phyloP scores from a whole-genome alignment of 2,888 invertebrate species.

The Silvanus unidentatus region DNA sequence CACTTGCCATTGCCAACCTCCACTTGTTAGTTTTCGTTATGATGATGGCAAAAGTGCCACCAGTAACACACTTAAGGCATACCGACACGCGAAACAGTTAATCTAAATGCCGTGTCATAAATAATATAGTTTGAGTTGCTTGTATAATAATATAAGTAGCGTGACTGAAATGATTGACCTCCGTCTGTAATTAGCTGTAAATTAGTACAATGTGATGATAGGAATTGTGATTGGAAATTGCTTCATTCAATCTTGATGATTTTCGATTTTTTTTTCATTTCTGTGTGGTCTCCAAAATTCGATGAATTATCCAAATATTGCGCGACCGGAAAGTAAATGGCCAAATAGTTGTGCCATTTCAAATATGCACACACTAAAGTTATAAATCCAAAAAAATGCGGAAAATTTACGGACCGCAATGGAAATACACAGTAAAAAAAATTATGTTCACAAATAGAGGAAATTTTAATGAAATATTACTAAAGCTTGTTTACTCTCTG shows the following conservation, averaged over 20 bases:
- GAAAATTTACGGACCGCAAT: no score
- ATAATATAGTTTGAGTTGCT: slow-evolving; percentile 29
- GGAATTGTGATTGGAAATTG: slow-evolving; percentile 2
- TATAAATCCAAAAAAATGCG: no score
- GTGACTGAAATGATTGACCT: slow-evolving; percentile 31
- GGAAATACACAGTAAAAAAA: no score
- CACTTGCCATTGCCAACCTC: slow-evolving; percentile 28
- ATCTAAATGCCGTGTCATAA: slow-evolving; percentile 34
- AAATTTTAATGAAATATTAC: no score
- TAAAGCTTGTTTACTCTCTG: no score
- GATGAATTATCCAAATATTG: no score
- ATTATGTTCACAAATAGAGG: no score
- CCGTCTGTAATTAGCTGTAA: slow-evolving; percentile 3
- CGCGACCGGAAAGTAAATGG: no score
- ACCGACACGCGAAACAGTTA: slow-evolving; percentile 28
- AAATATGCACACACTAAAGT: no score
- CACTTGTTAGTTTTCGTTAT: slow-evolving; percentile 22
- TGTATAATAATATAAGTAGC: slow-evolving; percentile 21
- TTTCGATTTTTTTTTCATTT: no score
- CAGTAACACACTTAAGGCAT: slow-evolving; percentile 10
- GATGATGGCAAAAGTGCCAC: slow-evolving; percentile 31
- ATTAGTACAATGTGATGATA: slow-evolving; percentile 2
- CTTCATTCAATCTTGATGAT: slow-evolving; percentile 1
- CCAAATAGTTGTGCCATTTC: no score
- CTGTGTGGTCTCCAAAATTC: no score